Base-by-base conservation (phyloP, 2,797 vertebrate species). In the Poeciliopsis turneri region DNA sequence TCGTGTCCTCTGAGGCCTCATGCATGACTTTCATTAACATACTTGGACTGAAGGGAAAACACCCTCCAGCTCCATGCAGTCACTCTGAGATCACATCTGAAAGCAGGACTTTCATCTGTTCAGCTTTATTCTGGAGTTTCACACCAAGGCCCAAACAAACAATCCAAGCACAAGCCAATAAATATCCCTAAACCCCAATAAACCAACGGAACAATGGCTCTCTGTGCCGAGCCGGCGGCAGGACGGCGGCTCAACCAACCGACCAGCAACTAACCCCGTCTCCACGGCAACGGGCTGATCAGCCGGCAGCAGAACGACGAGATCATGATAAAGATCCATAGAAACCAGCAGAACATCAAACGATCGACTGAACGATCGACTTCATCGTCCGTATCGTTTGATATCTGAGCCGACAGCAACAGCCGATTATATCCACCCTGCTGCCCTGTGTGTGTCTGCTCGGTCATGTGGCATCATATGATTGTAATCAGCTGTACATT, bases 261-360 rank as follows among this genome's bases (percentile, higher is more conserved):
- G 91, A 28, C 79, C 84, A 88, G 74, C 84, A 66, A 46, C 82
- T 13, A 39, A 77, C 79, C 71, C 7, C 51, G 83, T 89, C 85
- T 88, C 82, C 76, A 84, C 61, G 87, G 85, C 78, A 55, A 89
- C 86, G 55, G 3, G 33, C 79, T 84, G 88, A 86, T 91, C 84
- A 93, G 82, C 90, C 84, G 92, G 82, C 72, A 13, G 12, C 36
- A 69, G 39, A 23, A 43, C 7, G 57, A 59, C 11, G 11, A 13
- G 55, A 15, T 57, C n/a, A 59, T 30, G 10, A 57, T 57, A n/a
- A 57, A 28, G 59, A 61, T 33, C 61, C 33, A 64, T 20, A 36
- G 15, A 15, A 64, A 20, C 61, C 33, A 64, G 61, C 33, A 64
- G 61, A 64, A 64, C 30, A 7, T 64, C 59, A 4, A 3, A 47